Percentiles rank a stretch among this genome's conserved stretches.
These are phyloP conservation scores for Synergus laeviventris DNA, from an alignment of 2,888 invertebrate species.

Conservation along the genomic window DNA sequence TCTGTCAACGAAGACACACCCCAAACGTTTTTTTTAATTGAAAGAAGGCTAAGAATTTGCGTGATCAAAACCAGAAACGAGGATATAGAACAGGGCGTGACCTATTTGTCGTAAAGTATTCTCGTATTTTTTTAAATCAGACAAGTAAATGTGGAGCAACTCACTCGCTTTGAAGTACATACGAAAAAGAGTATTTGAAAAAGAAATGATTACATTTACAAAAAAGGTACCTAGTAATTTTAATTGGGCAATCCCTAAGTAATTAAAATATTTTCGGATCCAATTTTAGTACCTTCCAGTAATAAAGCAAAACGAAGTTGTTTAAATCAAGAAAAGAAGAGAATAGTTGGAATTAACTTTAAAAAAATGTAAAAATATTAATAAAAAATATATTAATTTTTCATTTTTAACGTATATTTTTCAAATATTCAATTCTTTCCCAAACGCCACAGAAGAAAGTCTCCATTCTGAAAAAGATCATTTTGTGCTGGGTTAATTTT, in stretches of 20 bases:
- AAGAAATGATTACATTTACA: background rate
- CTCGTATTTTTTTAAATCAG: background rate
- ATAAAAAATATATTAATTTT: background rate
- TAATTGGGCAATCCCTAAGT: background rate
- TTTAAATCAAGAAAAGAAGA: background rate
- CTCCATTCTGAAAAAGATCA: conserved; percentile 17
- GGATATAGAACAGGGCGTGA: conserved; percentile 16
- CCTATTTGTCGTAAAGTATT: conserved; percentile 17
- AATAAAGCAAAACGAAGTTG: background rate
- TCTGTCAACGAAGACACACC: background rate
- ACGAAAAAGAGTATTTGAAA: background rate
- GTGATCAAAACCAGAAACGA: conserved; percentile 16
- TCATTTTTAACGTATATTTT: background rate
- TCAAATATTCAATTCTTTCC: conserved; percentile 1
- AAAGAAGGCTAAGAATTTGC: conserved; percentile 14
- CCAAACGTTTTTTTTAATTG: background rate
- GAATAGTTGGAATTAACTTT: background rate
- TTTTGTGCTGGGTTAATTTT: conserved; percentile 1
- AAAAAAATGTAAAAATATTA: background rate
- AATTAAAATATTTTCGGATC: background rate
- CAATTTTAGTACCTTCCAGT: too few relatives aligned
- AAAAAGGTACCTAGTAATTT: background rate
- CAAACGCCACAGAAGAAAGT: background rate
- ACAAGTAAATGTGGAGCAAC: conserved; percentile 21
- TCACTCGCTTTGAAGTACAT: background rate